These are phyloP conservation scores for Bubo bubo DNA, from an alignment of 2,113 vertebrate species.

Conservation along the genomic window DNA sequence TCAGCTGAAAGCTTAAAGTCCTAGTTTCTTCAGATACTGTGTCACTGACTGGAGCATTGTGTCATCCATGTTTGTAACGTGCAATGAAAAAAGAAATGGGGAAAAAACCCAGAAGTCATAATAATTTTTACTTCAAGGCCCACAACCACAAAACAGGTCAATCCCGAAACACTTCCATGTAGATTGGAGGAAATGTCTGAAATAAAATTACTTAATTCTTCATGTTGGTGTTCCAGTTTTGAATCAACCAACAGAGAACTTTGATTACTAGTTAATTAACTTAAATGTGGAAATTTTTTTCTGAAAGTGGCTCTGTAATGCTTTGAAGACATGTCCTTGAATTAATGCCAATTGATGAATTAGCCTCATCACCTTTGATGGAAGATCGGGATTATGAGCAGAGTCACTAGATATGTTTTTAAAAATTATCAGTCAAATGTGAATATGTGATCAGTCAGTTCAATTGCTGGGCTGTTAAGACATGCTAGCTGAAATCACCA, in stretches of 20 bases:
- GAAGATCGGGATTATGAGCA: background rate
- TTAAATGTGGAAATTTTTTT: background rate
- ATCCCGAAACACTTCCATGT: background rate
- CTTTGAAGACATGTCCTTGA: background rate
- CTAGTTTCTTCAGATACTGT: background rate
- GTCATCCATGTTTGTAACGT: background rate
- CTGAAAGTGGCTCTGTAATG: background rate
- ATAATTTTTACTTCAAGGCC: background rate
- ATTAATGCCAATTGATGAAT: background rate
- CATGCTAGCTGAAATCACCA: background rate
- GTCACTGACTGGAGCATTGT: background rate
- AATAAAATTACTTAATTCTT: background rate
- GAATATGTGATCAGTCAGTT: background rate
- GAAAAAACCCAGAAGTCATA: background rate
- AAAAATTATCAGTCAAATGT: background rate
- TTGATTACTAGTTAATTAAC: background rate
- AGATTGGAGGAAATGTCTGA: background rate
- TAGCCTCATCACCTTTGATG: background rate
- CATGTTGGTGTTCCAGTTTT: background rate
- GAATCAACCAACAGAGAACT: background rate
- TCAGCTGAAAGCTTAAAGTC: background rate
- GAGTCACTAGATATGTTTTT: background rate
- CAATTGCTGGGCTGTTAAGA: background rate
- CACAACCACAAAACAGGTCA: background rate
- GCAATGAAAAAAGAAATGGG: background rate